phyloP scores from a whole-genome alignment of 2,888 invertebrate species.

The Morpho achilles region DNA sequence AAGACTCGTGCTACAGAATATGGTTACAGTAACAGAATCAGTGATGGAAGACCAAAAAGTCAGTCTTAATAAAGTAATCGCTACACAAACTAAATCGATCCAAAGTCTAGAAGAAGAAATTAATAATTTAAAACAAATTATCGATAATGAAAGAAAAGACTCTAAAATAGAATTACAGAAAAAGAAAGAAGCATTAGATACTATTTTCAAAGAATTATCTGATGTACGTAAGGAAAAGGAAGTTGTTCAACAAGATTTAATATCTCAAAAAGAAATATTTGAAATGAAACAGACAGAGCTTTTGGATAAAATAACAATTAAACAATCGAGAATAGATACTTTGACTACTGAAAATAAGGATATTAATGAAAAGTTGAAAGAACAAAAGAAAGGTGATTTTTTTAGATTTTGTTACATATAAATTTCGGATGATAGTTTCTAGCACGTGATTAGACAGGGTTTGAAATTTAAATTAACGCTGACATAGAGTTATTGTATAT shows the following conservation, averaged over 20 bases:
- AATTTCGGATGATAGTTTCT: too few species aligned
- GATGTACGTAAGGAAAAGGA: slow-evolving; percentile 25
- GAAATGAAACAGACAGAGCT: slow-evolving; percentile 10
- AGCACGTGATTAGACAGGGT: too few species aligned
- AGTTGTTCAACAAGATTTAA: slow-evolving; percentile 8
- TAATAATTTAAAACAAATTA: slow-evolving; percentile 29
- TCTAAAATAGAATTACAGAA: slow-evolving; percentile 34
- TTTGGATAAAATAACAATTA: slow-evolving; percentile 7
- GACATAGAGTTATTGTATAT: too few species aligned
- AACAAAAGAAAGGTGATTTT: slow-evolving; percentile 38
- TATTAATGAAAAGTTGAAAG: slow-evolving; percentile 15
- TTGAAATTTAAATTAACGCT: too few species aligned
- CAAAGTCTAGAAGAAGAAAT: slow-evolving; percentile 39
- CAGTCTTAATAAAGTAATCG: slow-evolving; percentile 40
- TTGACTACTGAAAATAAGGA: slow-evolving; percentile 17
- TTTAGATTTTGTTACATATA: not conserved
- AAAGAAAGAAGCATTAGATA: slow-evolving; percentile 34
- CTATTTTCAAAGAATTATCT: slow-evolving; percentile 33
- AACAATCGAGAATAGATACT: slow-evolving; percentile 11
- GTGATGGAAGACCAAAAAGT: slow-evolving; percentile 56
- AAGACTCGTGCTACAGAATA: slow-evolving; percentile 50
- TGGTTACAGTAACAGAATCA: slow-evolving; percentile 57
- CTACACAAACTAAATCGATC: slow-evolving; percentile 39
- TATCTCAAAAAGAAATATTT: slow-evolving; percentile 14
- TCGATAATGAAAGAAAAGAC: slow-evolving; percentile 31